Evolutionary conservation across 37 sponge, comb jelly and placozoan species (phyloP), one percentile per base, ranked within the genome.

Genomic region (Dysidea cf. avara): DNA sequence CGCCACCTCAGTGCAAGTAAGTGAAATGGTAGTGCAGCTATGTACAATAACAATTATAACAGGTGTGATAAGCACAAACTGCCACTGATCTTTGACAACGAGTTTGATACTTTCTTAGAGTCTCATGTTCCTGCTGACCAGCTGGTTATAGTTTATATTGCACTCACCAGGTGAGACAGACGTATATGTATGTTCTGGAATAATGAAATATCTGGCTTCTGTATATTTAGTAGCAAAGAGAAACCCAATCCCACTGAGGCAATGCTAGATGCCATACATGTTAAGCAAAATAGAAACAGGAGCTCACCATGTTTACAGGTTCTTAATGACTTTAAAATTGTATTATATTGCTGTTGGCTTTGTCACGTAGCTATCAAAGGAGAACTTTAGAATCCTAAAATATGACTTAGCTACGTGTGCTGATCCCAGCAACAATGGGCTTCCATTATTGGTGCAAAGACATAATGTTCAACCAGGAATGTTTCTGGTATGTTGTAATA

Each of bases 341-440:
- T 32, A 29, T 6, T 6, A 17, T 62, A 30, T 11, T 48, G 52
- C 30, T 38, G 6, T 13, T 5, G 22, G 6, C 9, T 64, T 21
- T 43, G 46, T 43, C 5, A 43, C 9, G 5, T 43, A 43, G 46
- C 9, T 43, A 43, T 43, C 9, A 12, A 43, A 43, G 3, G 98
- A 97, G 55, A 39, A 61, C 24, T 97, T 69, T 76, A 82, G 98
- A 5, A 68, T 97, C n/a, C 26, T 97, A 16, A 78, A 76, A 60
- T 97, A 97, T 74, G 98, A 97, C 66, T 64, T 93, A 3, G 39
- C n/a, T n/a, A n/a, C n/a, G n/a, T n/a, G n/a, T n/a, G 46, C 46
- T 43, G 46, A 43, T 43, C 46, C 46, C 14, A 47, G 50, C 51
- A 56, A 34, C 3, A 22, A 37, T 17, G 38, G 31, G 7, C 53